A percentile compares a stretch with the other conserved stretches of the same genome.
phyloP scores from a whole-genome alignment of 2,113 vertebrate species.

The Megaceryle maxima region DNA sequence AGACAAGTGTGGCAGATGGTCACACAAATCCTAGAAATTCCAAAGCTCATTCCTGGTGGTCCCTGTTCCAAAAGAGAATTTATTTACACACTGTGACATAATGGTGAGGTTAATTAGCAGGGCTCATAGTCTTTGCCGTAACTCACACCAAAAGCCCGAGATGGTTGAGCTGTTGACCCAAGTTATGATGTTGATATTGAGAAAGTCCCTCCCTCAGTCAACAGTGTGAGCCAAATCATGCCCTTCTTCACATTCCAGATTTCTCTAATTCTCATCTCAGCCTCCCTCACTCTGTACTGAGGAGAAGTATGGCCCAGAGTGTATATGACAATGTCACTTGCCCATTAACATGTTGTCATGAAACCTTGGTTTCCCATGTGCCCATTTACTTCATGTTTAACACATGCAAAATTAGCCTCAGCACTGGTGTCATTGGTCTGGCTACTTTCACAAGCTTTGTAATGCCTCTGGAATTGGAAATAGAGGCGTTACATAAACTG shows the following conservation, averaged over 20 bases:
- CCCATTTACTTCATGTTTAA: background rate
- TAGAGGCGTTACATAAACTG: background rate
- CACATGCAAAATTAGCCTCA: background rate
- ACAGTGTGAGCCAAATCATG: background rate
- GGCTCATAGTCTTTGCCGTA: background rate
- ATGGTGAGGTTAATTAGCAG: background rate
- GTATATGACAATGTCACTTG: background rate
- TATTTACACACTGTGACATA: background rate
- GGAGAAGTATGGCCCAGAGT: background rate
- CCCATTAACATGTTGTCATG: background rate
- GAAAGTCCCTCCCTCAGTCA: background rate
- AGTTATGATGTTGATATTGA: background rate
- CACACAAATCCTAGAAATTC: background rate
- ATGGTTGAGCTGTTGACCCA: background rate
- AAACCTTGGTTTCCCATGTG: background rate
- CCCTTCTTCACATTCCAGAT: background rate
- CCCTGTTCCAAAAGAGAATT: background rate
- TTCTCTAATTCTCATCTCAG: background rate
- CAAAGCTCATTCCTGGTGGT: background rate
- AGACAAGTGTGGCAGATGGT: background rate
- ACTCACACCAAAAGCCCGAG: background rate
- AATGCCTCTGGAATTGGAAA: background rate
- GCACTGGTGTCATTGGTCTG: background rate
- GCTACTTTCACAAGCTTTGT: background rate
- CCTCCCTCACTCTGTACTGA: background rate